Percentiles rank a stretch among this genome's conserved stretches.
Evolutionary conservation across 2,888 invertebrate species (phyloP).

Genomic region (Catocala sponsa): DNA sequence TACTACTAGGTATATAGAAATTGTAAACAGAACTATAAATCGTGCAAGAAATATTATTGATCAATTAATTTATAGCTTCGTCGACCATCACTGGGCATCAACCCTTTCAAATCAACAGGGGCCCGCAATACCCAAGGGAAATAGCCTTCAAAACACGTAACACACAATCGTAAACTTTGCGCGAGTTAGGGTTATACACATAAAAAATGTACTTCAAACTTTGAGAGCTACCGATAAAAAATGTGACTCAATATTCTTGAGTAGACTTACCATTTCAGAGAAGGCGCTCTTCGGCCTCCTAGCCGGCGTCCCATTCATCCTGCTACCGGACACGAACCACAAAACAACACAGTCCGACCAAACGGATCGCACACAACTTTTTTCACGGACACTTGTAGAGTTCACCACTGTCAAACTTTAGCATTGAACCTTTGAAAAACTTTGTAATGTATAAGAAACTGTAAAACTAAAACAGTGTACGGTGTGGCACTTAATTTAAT

Average conservation of each 20-base stretch:
- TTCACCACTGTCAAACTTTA: constrained; percentile 69
- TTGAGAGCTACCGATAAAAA: constrained; percentile 5
- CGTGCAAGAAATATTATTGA: constrained; percentile 49
- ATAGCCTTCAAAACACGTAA: constrained; percentile 22
- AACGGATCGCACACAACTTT: constrained; percentile 76
- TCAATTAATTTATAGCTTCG: constrained; percentile 45
- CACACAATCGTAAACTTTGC: constrained; percentile 20
- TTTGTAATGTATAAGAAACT: constrained; percentile 25
- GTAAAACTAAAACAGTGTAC: constrained; percentile 25
- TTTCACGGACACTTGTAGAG: constrained; percentile 83
- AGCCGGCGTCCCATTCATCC: constrained; percentile 84
- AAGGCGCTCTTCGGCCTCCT: constrained; percentile 84
- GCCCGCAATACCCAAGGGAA: constrained; percentile 20
- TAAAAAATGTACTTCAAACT: constrained; percentile 14
- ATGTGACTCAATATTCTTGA: constrained; percentile 3
- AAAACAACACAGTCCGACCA: constrained; percentile 73
- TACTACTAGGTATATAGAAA: constrained; percentile 38
- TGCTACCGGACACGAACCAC: constrained; percentile 65
- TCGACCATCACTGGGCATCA: constrained; percentile 21
- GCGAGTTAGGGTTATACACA: constrained; percentile 21
- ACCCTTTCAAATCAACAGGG: constrained; percentile 39
- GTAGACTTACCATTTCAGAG: constrained; percentile 78
- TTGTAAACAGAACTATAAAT: constrained; percentile 61
- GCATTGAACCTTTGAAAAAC: constrained; percentile 56
- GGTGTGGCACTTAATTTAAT: constrained; percentile 72